Percentiles rank a stretch among this genome's conserved stretches.
phyloP scores from a whole-genome alignment of 2,113 vertebrate genomes.

The Equus quagga region DNA sequence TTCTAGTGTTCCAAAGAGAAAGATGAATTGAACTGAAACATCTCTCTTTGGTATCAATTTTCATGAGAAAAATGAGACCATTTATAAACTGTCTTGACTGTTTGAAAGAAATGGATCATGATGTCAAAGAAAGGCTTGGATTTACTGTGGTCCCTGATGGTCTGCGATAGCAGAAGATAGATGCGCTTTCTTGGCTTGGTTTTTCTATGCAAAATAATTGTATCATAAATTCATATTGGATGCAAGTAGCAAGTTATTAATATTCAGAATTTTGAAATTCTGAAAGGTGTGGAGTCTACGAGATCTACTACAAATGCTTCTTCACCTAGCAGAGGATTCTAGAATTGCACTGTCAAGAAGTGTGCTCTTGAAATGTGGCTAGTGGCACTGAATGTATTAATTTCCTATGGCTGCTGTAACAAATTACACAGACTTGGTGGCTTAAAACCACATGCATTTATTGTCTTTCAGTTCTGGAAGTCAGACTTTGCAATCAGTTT shows the following conservation, averaged over 20 bases:
- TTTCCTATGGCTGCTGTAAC: background rate
- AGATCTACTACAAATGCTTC: background rate
- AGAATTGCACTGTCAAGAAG: background rate
- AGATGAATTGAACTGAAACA: background rate
- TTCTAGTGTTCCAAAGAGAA: conserved; percentile 10
- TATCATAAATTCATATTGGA: background rate
- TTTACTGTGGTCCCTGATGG: background rate
- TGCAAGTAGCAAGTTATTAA: background rate
- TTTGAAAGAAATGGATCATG: background rate
- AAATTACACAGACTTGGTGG: background rate
- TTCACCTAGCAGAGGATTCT: background rate
- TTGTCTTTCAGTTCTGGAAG: background rate
- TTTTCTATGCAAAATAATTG: background rate
- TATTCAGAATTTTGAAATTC: background rate
- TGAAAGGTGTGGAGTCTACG: background rate
- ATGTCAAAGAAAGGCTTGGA: background rate
- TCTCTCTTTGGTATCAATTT: conserved; percentile 11
- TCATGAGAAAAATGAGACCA: background rate
- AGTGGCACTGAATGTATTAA: background rate
- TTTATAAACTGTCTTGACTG: background rate
- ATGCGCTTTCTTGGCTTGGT: background rate
- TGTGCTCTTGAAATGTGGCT: background rate
- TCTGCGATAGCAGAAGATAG: background rate
- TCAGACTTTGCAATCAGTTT: background rate
- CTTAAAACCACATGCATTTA: background rate